Evolutionary conservation across 1,140 invertebrate genomes (phyloP).

Genomic region (Zophobas morio): DNA sequence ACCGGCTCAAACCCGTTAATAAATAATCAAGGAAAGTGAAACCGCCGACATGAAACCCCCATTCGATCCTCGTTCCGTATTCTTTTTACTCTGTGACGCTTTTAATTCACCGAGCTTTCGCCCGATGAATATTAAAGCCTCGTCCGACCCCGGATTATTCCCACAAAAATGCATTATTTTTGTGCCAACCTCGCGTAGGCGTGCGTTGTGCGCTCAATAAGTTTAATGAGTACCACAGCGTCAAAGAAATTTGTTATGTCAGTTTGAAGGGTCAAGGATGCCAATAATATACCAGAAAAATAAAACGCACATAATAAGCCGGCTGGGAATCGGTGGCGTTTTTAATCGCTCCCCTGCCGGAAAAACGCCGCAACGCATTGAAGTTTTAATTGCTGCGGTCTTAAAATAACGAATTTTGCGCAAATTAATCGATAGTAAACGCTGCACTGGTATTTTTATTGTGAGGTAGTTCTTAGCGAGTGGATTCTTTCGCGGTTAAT

Average conservation of each 20-base stretch:
- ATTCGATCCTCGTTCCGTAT: too few species aligned
- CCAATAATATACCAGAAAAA: neutral
- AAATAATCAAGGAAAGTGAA: too few species aligned
- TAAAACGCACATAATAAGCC: neutral
- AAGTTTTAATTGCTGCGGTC: neutral
- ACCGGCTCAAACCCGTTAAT: too few species aligned
- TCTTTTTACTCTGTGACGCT: too few species aligned
- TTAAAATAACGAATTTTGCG: slow-evolving; percentile 1
- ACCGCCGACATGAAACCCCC: too few species aligned
- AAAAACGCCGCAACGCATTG: neutral
- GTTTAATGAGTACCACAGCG: neutral
- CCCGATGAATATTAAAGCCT: neutral
- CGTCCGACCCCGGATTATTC: neutral
- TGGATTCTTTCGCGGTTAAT: neutral
- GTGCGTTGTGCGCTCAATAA: slow-evolving; percentile 7
- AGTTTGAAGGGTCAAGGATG: neutral
- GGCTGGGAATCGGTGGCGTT: neutral
- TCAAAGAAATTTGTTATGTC: slow-evolving; percentile 14
- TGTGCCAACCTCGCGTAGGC: neutral
- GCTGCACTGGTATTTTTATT: neutral
- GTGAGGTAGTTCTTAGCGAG: neutral
- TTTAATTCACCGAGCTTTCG: neutral
- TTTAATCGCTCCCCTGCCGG: neutral
- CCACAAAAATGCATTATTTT: neutral
- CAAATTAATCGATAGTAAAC: neutral